Evolutionary conservation across 2,797 vertebrate genomes (phyloP), one percentile per base, ranked within the genome.

Genomic region (Lithobates pipiens): DNA sequence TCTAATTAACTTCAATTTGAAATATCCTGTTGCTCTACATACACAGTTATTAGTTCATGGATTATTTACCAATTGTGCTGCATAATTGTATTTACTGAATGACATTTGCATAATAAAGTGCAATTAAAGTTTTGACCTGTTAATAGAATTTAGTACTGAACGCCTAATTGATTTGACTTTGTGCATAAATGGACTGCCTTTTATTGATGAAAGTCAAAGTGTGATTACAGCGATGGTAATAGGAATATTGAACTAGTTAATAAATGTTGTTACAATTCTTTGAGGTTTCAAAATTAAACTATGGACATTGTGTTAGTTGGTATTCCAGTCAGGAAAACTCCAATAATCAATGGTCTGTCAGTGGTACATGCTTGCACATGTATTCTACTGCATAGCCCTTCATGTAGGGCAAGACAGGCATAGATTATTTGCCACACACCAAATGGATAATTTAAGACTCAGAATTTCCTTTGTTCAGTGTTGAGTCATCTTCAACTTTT

Each of bases 51-150:
- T 46, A 21, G 63, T 44, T 68, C 63, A 79, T 79, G 65, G 63
- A 23, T 68, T 39, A 18, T 44, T 23, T 78, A 79, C 67, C 27
- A 39, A 50, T 69, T 29, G 15, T 67, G 67, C 27, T 23, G 9
- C n/a, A 44, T 50, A 36, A 79, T 69, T 79, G 34, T 77, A 50
- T 50, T 70, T 29, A 50, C 15, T 34, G 42, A 69, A 23, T 46
- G 39, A 1, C 10, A 29, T 79, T 68, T 70, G 27, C 65, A 32
- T 69, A 79, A 46, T 69, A 50, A 79, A 32, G 44, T 44, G 8
- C 54, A 79, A 69, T 79, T 46, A 69, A 18, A 50, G 39, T 32
- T 27, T 34, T 67, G 2, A 69, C 77, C 54, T 61, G 54, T 8
- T 61, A 23, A 61, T 61, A 61, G 54, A 61, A 61, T 61, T 61